phyloP scores from a whole-genome alignment of 1,140 invertebrate species.

The Trissolcus basalis region DNA sequence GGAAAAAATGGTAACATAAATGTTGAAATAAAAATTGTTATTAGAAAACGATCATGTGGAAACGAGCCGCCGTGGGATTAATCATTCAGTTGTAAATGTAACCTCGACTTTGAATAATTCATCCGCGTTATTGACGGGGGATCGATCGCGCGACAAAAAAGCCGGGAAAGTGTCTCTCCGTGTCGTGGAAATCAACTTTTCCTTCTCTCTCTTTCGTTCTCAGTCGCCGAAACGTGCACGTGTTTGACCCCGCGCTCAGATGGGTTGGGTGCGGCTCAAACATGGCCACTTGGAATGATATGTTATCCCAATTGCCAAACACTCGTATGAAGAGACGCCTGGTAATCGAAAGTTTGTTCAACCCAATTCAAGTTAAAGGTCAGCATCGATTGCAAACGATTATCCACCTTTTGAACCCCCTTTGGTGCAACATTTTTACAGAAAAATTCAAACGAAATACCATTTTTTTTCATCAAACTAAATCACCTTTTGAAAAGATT shows the following conservation, averaged over 20 bases:
- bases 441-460: no score
- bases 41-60: no score
- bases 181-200: slow-evolving; percentile 22
- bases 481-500: no score
- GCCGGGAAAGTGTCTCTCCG: slow-evolving; percentile 27
- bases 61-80: not conserved
- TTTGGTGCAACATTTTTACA: no score
- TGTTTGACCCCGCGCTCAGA: slow-evolving; percentile 59
- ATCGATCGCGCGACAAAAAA: slow-evolving; percentile 30
- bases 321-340: not conserved
- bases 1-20: no score
- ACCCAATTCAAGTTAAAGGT: slow-evolving; percentile 30
- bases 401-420: not conserved
- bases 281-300: slow-evolving; percentile 64
- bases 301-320: not conserved
- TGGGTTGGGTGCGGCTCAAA: slow-evolving; percentile 70
- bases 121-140: slow-evolving; percentile 32
- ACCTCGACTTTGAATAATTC: slow-evolving; percentile 46
- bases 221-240: slow-evolving; percentile 25
- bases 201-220: slow-evolving; percentile 7
- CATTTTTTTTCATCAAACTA: no score
- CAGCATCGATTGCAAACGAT: slow-evolving; percentile 24
- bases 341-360: not conserved
- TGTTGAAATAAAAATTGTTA: no score
- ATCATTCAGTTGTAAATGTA: slow-evolving; percentile 31